Evolutionary conservation across 2,888 invertebrate species (phyloP), one percentile per base, ranked within the genome.

Genomic region (Rhabditoides inermis): DNA sequence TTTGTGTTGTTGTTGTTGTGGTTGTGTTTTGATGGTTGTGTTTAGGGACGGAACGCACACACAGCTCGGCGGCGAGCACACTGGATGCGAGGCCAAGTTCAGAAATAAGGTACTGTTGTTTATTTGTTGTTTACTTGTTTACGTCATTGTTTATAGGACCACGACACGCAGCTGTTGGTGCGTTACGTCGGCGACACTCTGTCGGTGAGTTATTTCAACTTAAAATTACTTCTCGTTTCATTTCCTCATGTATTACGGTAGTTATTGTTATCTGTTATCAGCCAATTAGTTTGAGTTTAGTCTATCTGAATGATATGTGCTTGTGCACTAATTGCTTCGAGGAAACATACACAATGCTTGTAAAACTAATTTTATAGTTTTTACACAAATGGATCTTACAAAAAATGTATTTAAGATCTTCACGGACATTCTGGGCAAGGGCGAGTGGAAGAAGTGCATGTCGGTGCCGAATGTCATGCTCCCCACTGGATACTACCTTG

Each of bases 1-100:
- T n/a, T n/a, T n/a, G n/a, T n/a, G n/a, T n/a, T n/a, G n/a, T n/a
- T n/a, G n/a, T n/a, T n/a, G n/a, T n/a, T n/a, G n/a, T n/a, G n/a
- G n/a, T n/a, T n/a, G n/a, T n/a, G n/a, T n/a, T n/a, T n/a, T n/a
- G n/a, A n/a, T n/a, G n/a, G n/a, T n/a, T n/a, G n/a, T n/a, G n/a
- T n/a, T n/a, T n/a, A 82, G 88, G 41, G 98, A 99, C 81, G 98
- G 98, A 44, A 95, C 95, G 0, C 92, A 92, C 78, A 95, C 95
- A 0, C 90, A 94, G 79, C 78, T 99, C 15, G 87, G 91, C 18
- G 75, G 75, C 40, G 72, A 69, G 42, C 57, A 72, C 28, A 68
- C 65, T 5, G 98, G 98, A 26, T 99, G 98, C 79, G 91, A 94
- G 78, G 88, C 89, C 7, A 89, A 90, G 76, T 88, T n/a, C n/a